Percentiles rank a stretch among this genome's conserved stretches.
Conservation (phyloP, 2,888 invertebrate genomes). For the Temnothorax unifasciatus region DNA sequence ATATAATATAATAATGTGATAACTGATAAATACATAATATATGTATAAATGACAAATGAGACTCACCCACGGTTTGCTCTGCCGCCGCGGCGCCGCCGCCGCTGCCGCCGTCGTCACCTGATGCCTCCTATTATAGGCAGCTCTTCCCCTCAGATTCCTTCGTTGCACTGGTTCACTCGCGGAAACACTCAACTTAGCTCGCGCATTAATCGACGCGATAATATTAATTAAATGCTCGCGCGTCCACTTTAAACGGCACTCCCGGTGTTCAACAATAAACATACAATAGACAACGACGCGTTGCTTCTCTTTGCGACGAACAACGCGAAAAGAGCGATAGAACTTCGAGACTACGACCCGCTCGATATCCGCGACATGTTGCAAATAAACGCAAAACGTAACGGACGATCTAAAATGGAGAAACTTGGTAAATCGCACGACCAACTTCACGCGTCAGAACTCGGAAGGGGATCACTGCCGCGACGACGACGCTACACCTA, state of each 20-base stretch:
- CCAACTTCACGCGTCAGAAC: background rate
- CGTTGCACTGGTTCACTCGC: background rate
- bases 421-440: background rate
- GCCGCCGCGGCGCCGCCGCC: too few species aligned
- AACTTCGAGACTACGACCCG: too few species aligned
- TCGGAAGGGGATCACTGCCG: background rate
- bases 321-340: background rate
- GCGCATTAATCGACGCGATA: too few species aligned
- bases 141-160: background rate
- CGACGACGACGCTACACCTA: background rate
- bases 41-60: background rate
- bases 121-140: background rate
- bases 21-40: too few species aligned
- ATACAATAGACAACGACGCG: background rate
- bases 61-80: conserved; percentile 4
- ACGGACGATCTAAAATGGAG: too few species aligned
- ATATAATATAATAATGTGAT: too few species aligned
- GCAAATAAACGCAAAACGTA: background rate
- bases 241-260: too few species aligned
- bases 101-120: background rate
- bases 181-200: background rate
- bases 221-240: too few species aligned
- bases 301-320: background rate
- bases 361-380: background rate
- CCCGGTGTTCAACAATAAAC: too few species aligned